Evolutionary conservation across 2,888 invertebrate species (phyloP).

Genomic region (Chymomyza fuscimana): DNA sequence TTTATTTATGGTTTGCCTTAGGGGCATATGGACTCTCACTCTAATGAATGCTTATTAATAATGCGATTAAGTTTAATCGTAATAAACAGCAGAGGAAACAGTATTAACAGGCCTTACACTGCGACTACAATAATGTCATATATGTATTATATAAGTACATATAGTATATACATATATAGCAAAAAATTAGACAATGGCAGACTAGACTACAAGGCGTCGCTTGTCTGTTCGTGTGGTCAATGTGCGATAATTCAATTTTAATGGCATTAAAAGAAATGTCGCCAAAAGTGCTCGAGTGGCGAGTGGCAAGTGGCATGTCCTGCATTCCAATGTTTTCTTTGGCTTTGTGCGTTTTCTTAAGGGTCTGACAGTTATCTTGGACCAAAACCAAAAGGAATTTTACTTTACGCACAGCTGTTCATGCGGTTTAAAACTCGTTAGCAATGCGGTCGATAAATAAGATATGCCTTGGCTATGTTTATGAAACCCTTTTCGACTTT

Average conservation of each 20-base stretch:
- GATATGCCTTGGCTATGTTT: conserved; percentile 27
- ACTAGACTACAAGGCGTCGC: background rate
- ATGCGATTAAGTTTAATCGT: conserved; percentile 50
- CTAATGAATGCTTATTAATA: conserved; percentile 68
- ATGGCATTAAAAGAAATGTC: conserved; percentile 1
- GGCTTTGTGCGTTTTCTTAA: background rate
- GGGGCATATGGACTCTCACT: background rate
- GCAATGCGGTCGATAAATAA: conserved; percentile 25
- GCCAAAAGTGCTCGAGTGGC: background rate
- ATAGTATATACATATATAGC: background rate
- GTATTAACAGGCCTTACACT: background rate
- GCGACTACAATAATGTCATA: background rate
- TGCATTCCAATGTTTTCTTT: background rate
- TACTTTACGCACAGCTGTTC: conserved; percentile 62
- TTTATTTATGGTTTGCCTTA: conserved; percentile 53
- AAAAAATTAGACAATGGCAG: background rate
- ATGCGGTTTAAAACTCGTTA: conserved; percentile 63
- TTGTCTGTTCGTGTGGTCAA: background rate
- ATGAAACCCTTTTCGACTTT: conserved; percentile 46
- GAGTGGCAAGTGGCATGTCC: background rate
- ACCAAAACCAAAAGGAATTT: conserved; percentile 4
- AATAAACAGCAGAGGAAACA: background rate
- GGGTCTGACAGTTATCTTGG: background rate
- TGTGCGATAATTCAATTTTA: background rate
- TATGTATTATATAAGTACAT: background rate